phyloP scores from a whole-genome alignment of 1,140 invertebrate species.

The Semibalanus balanoides region DNA sequence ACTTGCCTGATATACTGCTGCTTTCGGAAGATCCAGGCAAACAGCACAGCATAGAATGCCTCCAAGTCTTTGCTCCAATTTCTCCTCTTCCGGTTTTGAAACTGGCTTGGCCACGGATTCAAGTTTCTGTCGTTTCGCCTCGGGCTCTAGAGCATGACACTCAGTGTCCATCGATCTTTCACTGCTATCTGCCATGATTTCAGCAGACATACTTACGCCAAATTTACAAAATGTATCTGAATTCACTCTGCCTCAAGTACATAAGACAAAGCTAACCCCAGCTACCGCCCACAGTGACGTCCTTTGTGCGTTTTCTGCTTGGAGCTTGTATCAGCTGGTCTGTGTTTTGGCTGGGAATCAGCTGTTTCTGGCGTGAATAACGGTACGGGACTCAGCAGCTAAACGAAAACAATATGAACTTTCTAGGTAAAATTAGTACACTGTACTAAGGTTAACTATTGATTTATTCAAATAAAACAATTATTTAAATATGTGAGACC shows the following conservation, averaged over 20 bases:
- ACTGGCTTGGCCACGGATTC: not conserved
- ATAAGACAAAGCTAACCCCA: not conserved
- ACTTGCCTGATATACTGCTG: not conserved
- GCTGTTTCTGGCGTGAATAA: not conserved
- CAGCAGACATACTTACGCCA: not conserved
- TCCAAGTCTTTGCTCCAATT: not conserved
- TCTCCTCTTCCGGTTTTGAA: not conserved
- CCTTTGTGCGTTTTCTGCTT: constrained; percentile 1
- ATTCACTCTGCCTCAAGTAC: no score
- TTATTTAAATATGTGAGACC: not conserved
- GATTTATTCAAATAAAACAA: not conserved
- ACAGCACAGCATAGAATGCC: not conserved
- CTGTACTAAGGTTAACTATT: not conserved
- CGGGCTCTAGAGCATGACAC: not conserved
- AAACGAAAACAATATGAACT: no score
- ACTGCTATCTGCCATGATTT: not conserved
- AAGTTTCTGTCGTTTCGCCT: not conserved
- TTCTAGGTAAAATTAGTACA: no score
- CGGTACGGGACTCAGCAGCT: not conserved
- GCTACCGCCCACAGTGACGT: not conserved
- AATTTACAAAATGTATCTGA: no score
- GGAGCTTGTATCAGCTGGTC: not conserved
- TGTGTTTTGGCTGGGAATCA: not conserved
- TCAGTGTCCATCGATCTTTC: not conserved
- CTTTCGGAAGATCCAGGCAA: not conserved